Conservation (phyloP, 2,113 vertebrate genomes). For the Dermatemys mawii region DNA sequence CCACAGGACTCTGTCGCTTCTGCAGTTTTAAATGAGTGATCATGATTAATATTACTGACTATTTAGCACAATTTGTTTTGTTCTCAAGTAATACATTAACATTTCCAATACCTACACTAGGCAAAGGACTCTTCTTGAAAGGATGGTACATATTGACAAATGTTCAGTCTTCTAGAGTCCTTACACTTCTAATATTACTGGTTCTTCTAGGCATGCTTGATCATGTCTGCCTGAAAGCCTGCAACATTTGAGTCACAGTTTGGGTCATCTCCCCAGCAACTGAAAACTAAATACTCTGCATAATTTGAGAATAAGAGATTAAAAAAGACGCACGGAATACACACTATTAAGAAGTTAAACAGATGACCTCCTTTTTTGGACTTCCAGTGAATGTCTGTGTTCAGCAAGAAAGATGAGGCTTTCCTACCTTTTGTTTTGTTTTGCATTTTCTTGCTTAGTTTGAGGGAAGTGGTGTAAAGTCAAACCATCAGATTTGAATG, state of each 20-base stretch:
- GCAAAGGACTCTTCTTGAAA: constrained; percentile 3
- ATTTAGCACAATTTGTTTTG: background rate
- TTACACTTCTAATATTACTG: constrained; percentile 55
- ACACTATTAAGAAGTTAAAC: constrained; percentile 16
- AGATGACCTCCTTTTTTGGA: background rate
- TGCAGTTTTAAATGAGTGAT: background rate
- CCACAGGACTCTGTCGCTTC: too few relatives aligned
- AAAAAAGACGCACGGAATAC: constrained; percentile 27
- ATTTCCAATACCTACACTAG: background rate
- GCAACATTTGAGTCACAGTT: constrained; percentile 31
- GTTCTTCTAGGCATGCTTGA: constrained; percentile 66
- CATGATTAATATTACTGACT: background rate
- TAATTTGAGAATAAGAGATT: constrained; percentile 28
- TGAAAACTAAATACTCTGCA: constrained; percentile 22
- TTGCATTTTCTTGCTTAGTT: background rate
- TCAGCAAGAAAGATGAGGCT: background rate
- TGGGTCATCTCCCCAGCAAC: constrained; percentile 59
- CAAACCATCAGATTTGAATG: background rate
- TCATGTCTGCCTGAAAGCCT: constrained; percentile 49
- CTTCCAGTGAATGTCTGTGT: background rate
- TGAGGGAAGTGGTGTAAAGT: background rate
- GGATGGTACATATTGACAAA: background rate
- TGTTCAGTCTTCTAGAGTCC: constrained; percentile 17
- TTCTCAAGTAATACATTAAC: background rate
- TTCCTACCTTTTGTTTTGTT: background rate